These are phyloP conservation scores for Elephantulus edwardii DNA, from an alignment of 2,113 vertebrate species.

Conservation along the genomic window DNA sequence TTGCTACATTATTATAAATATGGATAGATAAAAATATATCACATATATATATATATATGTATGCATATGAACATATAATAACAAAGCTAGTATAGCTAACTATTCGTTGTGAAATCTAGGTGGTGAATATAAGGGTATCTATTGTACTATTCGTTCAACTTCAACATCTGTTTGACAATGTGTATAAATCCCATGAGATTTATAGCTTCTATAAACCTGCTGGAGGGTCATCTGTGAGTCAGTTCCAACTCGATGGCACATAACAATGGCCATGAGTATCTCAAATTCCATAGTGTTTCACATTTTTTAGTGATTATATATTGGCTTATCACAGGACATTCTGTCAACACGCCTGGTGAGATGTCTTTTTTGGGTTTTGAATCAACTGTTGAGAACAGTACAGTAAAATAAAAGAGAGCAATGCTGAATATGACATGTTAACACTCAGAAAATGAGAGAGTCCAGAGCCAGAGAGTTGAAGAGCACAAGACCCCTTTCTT, in stretches of 20 bases:
- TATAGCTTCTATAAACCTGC: too few relatives aligned
- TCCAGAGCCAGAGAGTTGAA: not conserved
- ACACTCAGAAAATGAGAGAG: not conserved
- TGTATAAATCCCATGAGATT: too few relatives aligned
- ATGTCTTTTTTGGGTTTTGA: slow-evolving; percentile 17
- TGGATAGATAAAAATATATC: too few relatives aligned
- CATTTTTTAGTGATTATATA: not conserved
- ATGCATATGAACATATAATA: too few relatives aligned
- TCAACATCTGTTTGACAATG: not conserved
- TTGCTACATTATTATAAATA: too few relatives aligned
- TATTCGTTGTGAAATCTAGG: not conserved
- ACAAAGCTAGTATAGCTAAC: not conserved
- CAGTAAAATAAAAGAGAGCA: not conserved
- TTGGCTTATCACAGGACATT: not conserved
- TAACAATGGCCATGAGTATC: too few relatives aligned
- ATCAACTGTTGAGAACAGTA: not conserved
- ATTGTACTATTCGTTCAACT: not conserved
- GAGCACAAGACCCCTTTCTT: not conserved
- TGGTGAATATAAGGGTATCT: not conserved
- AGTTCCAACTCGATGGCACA: too few relatives aligned
- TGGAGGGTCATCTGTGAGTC: too few relatives aligned
- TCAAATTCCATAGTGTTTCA: not conserved
- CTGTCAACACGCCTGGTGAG: not conserved
- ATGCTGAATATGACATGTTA: not conserved
- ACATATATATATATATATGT: too few relatives aligned